These are phyloP conservation scores for Hydrotaea diabolus DNA, from an alignment of 2,888 invertebrate genomes.

Conservation along the genomic window DNA sequence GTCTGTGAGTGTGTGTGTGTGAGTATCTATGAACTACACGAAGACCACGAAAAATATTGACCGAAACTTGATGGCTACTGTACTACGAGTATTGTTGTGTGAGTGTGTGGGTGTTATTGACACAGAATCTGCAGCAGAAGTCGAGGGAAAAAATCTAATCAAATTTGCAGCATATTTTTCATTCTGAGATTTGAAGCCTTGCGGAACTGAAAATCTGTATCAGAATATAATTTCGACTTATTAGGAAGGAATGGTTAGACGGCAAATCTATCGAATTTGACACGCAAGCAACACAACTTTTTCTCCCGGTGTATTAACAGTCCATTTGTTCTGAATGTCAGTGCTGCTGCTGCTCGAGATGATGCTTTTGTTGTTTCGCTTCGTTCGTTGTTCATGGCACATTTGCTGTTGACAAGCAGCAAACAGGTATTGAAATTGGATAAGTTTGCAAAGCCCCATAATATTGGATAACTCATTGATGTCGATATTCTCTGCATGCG, in stretches of 20 bases:
- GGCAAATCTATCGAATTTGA: not conserved
- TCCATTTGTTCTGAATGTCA: conserved; percentile 29
- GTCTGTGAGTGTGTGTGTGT: too few species aligned
- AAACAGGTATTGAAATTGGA: conserved; percentile 37
- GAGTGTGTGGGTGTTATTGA: not conserved
- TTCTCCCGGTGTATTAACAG: conserved; percentile 24
- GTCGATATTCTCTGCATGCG: not conserved
- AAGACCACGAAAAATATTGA: conserved; percentile 6
- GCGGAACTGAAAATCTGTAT: too few species aligned
- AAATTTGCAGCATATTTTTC: too few species aligned
- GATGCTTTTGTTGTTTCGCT: not conserved
- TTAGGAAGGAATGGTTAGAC: too few species aligned
- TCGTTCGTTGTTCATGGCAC: not conserved
- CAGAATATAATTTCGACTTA: too few species aligned
- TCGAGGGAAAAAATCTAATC: too few species aligned
- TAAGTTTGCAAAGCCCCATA: conserved; percentile 1
- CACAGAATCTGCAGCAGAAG: not conserved
- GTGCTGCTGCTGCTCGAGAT: not conserved
- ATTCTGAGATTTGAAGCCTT: too few species aligned
- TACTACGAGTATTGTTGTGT: too few species aligned
- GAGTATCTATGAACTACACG: not conserved
- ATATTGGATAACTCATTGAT: conserved; percentile 9
- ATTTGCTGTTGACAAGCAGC: conserved; percentile 40
- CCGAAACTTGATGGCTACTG: not conserved
- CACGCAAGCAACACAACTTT: not conserved